phyloP scores from a whole-genome alignment of 2,888 invertebrate genomes.

The Odontomyia ornata region DNA sequence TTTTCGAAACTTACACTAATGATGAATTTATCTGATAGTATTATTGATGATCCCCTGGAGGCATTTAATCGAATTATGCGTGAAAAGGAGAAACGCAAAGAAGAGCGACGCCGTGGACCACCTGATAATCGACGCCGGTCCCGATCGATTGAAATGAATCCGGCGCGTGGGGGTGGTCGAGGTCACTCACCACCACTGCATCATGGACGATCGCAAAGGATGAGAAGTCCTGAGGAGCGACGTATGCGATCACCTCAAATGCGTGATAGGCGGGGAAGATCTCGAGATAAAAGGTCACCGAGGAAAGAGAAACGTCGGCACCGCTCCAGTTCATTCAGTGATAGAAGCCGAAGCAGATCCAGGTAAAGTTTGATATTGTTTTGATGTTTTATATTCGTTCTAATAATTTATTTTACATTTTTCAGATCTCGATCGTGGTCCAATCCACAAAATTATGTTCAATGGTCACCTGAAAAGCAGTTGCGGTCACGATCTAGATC shows the following conservation, averaged over 20 bases:
- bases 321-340: slow-evolving; percentile 54
- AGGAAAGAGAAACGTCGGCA: slow-evolving; percentile 50
- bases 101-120: slow-evolving; percentile 65
- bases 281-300: slow-evolving; percentile 53
- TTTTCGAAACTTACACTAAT: neutral
- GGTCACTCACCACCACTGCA: slow-evolving; percentile 50
- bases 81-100: slow-evolving; percentile 75
- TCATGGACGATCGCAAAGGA: slow-evolving; percentile 43
- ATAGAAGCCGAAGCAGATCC: slow-evolving; percentile 54
- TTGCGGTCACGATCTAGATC: slow-evolving; percentile 56
- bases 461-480: slow-evolving; percentile 53
- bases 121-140: slow-evolving; percentile 63
- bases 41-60: slow-evolving; percentile 85
- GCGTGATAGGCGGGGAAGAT: slow-evolving; percentile 58
- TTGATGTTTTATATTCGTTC: no score
- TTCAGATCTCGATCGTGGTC: slow-evolving; percentile 57
- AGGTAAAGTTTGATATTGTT: slow-evolving; percentile 52
- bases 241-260: slow-evolving; percentile 58
- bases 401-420: no score
- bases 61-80: slow-evolving; percentile 87
- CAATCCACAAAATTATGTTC: slow-evolving; percentile 52
- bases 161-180: slow-evolving; percentile 46
- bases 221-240: slow-evolving; percentile 50
- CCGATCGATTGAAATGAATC: slow-evolving; percentile 59
- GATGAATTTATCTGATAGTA: slow-evolving; percentile 65